A percentile compares a stretch with the other conserved stretches of the same genome.
These are phyloP conservation scores for Poecilia latipinna DNA, from an alignment of 2,113 vertebrate genomes.

Conservation along the genomic window DNA sequence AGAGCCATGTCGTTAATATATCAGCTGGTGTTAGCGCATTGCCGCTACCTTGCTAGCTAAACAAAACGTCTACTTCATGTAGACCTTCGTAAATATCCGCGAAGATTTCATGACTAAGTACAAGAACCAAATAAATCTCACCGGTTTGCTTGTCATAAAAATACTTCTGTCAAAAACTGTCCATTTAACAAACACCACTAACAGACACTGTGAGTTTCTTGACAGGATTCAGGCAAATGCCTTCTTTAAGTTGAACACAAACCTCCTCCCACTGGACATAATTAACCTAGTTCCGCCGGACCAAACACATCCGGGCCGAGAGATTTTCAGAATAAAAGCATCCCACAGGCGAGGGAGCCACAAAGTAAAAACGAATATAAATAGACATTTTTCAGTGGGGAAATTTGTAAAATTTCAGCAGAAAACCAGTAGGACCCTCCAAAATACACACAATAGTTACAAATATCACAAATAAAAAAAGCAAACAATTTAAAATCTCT, in stretches of 20 bases:
- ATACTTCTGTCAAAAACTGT: constrained; percentile 51
- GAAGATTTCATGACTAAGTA: neutral
- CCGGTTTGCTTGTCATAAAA: constrained; percentile 24
- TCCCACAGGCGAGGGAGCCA: neutral
- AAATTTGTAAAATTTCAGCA: too few species aligned
- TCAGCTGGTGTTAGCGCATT: constrained; percentile 56
- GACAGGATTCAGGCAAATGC: constrained; percentile 59
- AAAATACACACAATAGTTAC: too few species aligned
- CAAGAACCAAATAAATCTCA: constrained; percentile 25
- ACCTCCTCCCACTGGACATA: constrained; percentile 41
- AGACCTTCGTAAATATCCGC: constrained; percentile 21
- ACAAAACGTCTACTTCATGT: constrained; percentile 55
- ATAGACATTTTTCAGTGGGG: neutral
- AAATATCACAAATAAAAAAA: too few species aligned
- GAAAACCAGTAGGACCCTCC: too few species aligned
- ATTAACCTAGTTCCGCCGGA: constrained; percentile 37
- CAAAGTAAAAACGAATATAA: neutral
- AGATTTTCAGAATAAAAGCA: constrained; percentile 48
- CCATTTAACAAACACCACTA: constrained; percentile 50
- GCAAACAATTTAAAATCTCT: too few species aligned
- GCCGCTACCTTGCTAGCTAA: constrained; percentile 67
- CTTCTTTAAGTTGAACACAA: constrained; percentile 54
- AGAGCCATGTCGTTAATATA: constrained; percentile 39
- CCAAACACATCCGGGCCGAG: constrained; percentile 30
- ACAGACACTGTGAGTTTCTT: constrained; percentile 61